These are phyloP conservation scores for Xanthia icteritia DNA, from an alignment of 2,888 invertebrate species.

Conservation along the genomic window DNA sequence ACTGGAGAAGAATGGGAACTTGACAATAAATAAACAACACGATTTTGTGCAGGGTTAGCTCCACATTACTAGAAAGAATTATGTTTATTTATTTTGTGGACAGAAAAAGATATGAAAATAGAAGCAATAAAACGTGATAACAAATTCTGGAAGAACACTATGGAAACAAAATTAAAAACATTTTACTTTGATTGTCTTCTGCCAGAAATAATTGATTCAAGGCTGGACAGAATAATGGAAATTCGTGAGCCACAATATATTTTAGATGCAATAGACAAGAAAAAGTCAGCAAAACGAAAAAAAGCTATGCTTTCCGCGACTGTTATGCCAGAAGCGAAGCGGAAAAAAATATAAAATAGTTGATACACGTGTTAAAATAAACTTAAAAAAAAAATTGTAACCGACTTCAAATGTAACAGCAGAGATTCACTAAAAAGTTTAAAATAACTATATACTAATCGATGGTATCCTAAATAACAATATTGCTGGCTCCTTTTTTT, in stretches of 20 bases:
- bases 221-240: constrained; percentile 9
- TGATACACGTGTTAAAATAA: too few relatives aligned
- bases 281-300: constrained; percentile 3
- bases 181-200: constrained; percentile 36
- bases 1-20: constrained; percentile 13
- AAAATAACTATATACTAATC: too few relatives aligned
- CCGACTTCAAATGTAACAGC: too few relatives aligned
- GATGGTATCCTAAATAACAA: too few relatives aligned
- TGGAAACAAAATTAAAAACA: constrained; percentile 24
- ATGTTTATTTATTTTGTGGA: constrained; percentile 29
- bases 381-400: too few relatives aligned
- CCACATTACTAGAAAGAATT: constrained; percentile 17
- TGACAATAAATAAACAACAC: constrained; percentile 22
- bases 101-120: constrained; percentile 21
- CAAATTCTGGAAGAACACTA: constrained; percentile 14
- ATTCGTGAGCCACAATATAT: constrained; percentile 17
- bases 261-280: constrained; percentile 11
- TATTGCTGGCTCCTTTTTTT: too few relatives aligned
- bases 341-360: too few relatives aligned
- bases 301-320: not conserved
- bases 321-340: not conserved
- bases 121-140: constrained; percentile 22
- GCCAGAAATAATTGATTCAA: constrained; percentile 31
- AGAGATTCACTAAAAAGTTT: too few relatives aligned
- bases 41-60: constrained; percentile 30